phyloP scores from a whole-genome alignment of 1,140 invertebrate genomes.

The Zophobas atratus region DNA sequence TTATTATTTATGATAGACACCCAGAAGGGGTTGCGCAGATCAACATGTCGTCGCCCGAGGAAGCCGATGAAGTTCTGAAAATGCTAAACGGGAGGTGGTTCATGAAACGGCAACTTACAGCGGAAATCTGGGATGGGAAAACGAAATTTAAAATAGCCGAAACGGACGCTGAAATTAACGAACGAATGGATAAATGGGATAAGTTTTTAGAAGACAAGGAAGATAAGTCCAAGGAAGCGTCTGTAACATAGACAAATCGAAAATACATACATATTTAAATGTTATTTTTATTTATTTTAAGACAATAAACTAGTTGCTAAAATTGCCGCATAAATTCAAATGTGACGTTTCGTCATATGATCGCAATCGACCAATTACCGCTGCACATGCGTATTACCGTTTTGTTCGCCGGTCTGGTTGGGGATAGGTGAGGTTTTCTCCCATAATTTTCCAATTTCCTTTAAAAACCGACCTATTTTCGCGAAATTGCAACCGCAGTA shows the following conservation, averaged over 20 bases:
- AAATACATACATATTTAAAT: too few species aligned
- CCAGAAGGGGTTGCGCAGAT: conserved; percentile 96
- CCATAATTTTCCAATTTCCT: conserved; percentile 32
- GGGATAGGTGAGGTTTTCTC: conserved; percentile 63
- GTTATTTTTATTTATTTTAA: too few species aligned
- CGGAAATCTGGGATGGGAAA: conserved; percentile 95
- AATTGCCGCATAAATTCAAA: conserved; percentile 6
- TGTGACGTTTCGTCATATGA: background rate
- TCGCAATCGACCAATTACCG: conserved; percentile 9
- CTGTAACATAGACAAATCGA: background rate
- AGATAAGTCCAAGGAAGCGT: conserved; percentile 50
- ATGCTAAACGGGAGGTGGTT: conserved; percentile 95
- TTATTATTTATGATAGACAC: conserved; percentile 94
- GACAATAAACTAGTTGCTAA: background rate
- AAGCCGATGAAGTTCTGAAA: conserved; percentile 91
- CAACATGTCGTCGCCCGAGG: conserved; percentile 90
- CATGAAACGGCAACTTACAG: conserved; percentile 86
- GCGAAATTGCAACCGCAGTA: conserved; percentile 5
- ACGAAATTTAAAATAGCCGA: conserved; percentile 95
- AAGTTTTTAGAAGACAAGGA: conserved; percentile 78
- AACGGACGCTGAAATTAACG: conserved; percentile 89
- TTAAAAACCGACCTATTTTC: conserved; percentile 33
- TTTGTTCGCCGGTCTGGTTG: conserved; percentile 75
- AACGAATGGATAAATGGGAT: conserved; percentile 91
- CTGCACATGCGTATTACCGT: conserved; percentile 68